These are phyloP conservation scores for Rhynchotus rufescens DNA, from an alignment of 2,797 vertebrate species.

Conservation along the genomic window DNA sequence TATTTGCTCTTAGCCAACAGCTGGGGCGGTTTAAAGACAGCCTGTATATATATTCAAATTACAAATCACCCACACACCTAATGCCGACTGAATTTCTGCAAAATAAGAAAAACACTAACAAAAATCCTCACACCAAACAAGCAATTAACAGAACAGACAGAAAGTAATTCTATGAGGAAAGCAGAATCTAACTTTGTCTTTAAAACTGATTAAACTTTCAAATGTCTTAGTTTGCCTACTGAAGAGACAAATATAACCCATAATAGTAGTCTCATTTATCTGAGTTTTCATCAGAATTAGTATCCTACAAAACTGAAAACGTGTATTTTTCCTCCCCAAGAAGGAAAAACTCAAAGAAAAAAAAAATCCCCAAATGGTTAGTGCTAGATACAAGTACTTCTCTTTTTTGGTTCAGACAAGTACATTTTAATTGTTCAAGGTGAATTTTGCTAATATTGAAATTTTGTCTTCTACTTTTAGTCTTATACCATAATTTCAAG, in stretches of 20 bases:
- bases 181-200: not conserved
- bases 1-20: slow-evolving; percentile 84
- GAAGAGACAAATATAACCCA: not conserved
- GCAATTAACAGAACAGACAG: not conserved
- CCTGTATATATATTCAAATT: slow-evolving; percentile 80
- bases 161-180: not conserved
- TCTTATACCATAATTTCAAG: not conserved
- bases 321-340: not conserved
- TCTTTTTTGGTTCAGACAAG: not conserved
- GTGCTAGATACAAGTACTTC: not conserved
- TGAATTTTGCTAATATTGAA: not conserved
- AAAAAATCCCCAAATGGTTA: not conserved
- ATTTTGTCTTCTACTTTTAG: not conserved
- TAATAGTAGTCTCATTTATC: not conserved
- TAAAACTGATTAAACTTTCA: not conserved
- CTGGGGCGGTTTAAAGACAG: slow-evolving; percentile 79
- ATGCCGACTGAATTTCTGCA: slow-evolving; percentile 51
- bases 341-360: not conserved
- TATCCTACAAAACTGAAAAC: not conserved
- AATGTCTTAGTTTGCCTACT: not conserved
- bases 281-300: not conserved
- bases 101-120: not conserved
- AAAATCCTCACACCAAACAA: too few species aligned
- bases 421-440: not conserved
- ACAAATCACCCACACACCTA: slow-evolving; percentile 67